A percentile compares a stretch with the other conserved stretches of the same genome.
Evolutionary conservation across 2,113 vertebrate genomes (phyloP).

Genomic region (Pantherophis guttatus): DNA sequence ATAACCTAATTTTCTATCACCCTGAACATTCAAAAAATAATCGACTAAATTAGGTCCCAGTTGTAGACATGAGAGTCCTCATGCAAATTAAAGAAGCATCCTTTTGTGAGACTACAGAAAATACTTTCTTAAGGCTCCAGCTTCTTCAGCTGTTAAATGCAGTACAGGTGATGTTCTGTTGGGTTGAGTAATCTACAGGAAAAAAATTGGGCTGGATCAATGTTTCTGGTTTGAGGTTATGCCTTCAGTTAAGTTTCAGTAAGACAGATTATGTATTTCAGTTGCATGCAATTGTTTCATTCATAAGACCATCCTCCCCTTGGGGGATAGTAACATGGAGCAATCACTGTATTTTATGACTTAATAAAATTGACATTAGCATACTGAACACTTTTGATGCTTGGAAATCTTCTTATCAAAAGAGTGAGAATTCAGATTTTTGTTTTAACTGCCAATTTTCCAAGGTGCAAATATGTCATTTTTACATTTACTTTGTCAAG

Average conservation of each 20-base stretch:
- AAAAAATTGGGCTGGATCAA: conserved; percentile 22
- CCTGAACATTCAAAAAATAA: background rate
- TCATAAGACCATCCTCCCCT: conserved; percentile 32
- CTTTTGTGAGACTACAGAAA: background rate
- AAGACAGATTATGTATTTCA: conserved; percentile 19
- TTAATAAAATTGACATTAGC: conserved; percentile 37
- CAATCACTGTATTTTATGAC: conserved; percentile 36
- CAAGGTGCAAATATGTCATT: conserved; percentile 53
- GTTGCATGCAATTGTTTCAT: conserved; percentile 32
- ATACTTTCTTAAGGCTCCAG: background rate
- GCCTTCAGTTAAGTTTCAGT: conserved; percentile 3
- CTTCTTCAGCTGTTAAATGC: background rate
- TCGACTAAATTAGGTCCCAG: background rate
- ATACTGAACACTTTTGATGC: conserved; percentile 41
- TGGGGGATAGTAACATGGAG: conserved; percentile 14
- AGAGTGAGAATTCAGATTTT: conserved; percentile 57
- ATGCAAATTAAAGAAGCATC: background rate
- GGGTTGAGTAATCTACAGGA: background rate
- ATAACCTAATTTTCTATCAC: background rate
- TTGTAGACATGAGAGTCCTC: background rate
- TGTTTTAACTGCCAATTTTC: conserved; percentile 54
- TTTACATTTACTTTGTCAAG: conserved; percentile 47
- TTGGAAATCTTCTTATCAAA: conserved; percentile 47
- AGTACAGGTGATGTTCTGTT: conserved; percentile 14
- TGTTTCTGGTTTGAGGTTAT: conserved; percentile 19